Conservation (phyloP, 2,113 vertebrate genomes). For the Stomatorhinus ivindoensis region DNA sequence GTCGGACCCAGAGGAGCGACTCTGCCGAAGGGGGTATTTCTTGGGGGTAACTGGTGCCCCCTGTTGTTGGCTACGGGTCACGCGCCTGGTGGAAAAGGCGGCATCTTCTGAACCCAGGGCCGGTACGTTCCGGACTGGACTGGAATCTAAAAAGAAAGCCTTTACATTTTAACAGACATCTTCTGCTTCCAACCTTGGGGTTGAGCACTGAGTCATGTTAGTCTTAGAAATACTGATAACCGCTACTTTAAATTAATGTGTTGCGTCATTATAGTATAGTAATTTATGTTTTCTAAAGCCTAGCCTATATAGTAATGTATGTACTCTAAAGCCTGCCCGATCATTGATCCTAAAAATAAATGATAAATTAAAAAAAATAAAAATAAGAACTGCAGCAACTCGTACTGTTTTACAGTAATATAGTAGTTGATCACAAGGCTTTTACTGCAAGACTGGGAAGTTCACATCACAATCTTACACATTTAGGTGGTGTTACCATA, state of each 20-base stretch:
- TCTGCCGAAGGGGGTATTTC: conserved; percentile 85
- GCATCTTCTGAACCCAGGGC: conserved; percentile 71
- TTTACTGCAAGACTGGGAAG: not conserved
- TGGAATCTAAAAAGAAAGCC: conserved; percentile 61
- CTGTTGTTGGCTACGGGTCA: conserved; percentile 91
- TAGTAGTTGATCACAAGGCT: not conserved
- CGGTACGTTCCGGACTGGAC: conserved; percentile 64
- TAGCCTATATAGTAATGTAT: not conserved
- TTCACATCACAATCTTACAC: not conserved
- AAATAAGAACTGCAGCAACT: not conserved
- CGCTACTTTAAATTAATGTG: not conserved
- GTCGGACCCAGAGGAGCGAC: conserved; percentile 84
- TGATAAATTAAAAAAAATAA: not conserved
- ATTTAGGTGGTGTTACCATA: not conserved
- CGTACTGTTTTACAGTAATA: not conserved
- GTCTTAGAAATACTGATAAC: not conserved
- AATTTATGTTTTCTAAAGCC: not conserved
- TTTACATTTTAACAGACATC: conserved; percentile 19
- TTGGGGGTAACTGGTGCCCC: conserved; percentile 75
- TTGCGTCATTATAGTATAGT: not conserved
- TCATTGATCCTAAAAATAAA: not conserved
- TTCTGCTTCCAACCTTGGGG: conserved; percentile 63
- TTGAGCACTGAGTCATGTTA: not conserved
- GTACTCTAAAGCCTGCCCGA: not conserved
- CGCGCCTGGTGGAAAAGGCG: conserved; percentile 74